Evolutionary conservation across 2,888 invertebrate species (phyloP).

Genomic region (Arctia plantaginis): DNA sequence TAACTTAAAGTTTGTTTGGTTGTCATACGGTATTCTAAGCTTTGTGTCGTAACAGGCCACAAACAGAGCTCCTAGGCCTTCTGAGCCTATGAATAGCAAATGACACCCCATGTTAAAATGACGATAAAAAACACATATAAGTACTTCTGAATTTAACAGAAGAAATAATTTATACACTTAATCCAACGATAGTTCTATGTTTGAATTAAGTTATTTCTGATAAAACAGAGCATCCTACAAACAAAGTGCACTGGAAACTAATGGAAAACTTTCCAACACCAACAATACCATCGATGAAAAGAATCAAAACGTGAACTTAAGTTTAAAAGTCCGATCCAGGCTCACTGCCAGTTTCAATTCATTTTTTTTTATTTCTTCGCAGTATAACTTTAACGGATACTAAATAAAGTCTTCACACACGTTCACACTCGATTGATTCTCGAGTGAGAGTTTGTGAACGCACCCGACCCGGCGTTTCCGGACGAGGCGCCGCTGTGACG

Average conservation of each 20-base stretch:
- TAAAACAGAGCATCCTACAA: conserved; percentile 16
- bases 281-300: conserved; percentile 33
- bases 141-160: too few species aligned
- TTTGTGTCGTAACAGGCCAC: too few species aligned
- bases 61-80: too few species aligned
- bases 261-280: conserved; percentile 35
- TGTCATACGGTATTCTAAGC: not conserved
- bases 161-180: too few species aligned
- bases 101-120: too few species aligned
- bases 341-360: conserved; percentile 46
- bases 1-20: not conserved
- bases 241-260: too few species aligned
- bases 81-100: too few species aligned
- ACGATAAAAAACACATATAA: too few species aligned
- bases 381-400: conserved; percentile 57
- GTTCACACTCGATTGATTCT: conserved; percentile 70
- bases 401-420: conserved; percentile 63
- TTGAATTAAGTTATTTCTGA: not conserved
- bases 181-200: not conserved
- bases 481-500: conserved; percentile 76
- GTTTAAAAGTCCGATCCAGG: conserved; percentile 31
- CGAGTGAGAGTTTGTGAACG: conserved; percentile 73
- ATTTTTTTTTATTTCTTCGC: conserved; percentile 43
- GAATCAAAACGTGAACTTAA: conserved; percentile 28
- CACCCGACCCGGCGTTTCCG: conserved; percentile 72